phyloP scores from a whole-genome alignment of 2,797 vertebrate genomes.

The Sebastes taczanowskii region DNA sequence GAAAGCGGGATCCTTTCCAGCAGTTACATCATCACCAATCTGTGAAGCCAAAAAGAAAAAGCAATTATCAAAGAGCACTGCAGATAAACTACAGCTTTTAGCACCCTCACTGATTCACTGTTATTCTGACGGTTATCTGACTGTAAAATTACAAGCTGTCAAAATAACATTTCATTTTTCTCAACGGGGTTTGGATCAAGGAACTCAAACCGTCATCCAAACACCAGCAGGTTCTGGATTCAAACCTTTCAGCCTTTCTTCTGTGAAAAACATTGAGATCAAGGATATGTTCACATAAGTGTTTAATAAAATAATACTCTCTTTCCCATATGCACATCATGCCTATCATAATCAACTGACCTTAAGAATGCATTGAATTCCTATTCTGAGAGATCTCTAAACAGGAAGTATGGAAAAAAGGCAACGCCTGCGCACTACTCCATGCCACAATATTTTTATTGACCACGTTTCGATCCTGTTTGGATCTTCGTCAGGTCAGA shows the following conservation, averaged over 20 bases:
- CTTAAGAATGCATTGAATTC: neutral
- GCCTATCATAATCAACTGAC: neutral
- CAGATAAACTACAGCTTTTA: neutral
- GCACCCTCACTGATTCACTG: neutral
- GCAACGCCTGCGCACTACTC: too few species aligned
- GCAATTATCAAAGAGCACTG: neutral
- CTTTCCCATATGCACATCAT: neutral
- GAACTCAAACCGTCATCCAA: neutral
- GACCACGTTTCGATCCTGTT: too few species aligned
- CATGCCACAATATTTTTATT: too few species aligned
- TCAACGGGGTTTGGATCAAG: neutral
- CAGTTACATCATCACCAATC: conserved; percentile 1
- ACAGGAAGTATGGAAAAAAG: neutral
- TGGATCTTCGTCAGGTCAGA: too few species aligned
- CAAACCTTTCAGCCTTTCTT: neutral
- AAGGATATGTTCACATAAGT: neutral
- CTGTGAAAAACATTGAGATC: neutral
- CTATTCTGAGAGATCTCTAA: neutral
- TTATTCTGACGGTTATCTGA: neutral
- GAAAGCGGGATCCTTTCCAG: neutral
- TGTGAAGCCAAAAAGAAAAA: neutral
- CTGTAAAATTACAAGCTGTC: neutral
- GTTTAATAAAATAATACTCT: neutral
- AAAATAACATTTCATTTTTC: neutral
- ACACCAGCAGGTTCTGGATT: neutral